Base-by-base conservation (phyloP, 2,888 invertebrate species). In the Caenorhabditis doughertyi region DNA sequence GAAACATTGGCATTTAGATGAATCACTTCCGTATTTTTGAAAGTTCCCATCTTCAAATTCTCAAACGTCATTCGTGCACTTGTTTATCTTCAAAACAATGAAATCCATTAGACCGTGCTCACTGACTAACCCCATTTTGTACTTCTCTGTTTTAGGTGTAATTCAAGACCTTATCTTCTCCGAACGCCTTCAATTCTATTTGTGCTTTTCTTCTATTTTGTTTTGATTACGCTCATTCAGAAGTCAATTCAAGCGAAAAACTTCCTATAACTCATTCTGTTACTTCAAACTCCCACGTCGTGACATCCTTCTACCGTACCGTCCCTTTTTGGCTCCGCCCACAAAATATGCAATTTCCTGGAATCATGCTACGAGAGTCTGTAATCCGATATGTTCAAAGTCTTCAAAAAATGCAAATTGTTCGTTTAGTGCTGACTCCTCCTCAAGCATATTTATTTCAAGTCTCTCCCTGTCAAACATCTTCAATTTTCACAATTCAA, bases 321-420 rank as follows among this genome's bases (percentile, higher is more conserved):
- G 55, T 47, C 49, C 13, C 21, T 13, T 18, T 1, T 23, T 49
- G 39, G 13, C 72, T 53, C 65, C 72, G 58, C 72, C 65, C 62
- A n/a, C 39, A 13, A 56, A 58, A 76, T 76, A 60, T 49, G 76
- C 76, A 76, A 76, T 76, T 76, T 76, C 76, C 76, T 55, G 76
- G 35, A 65, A 51, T 65, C 51, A 32, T 44, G 44, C 32, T 49
- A 49, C 64, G 44, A 18, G n/a, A 53, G 4, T 35, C 18, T 67
- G 76, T 60, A 68, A 76, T 76, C 51, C 35, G 76, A 76, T 67
- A 76, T 42, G 65, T 58, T 67, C n/a, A 9, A 72, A 72, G 72
- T 62, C 44, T 64, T 74, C 67, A 35, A 65, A 68, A 68, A 65
- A 72, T 79, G 68, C 72, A 79, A 70, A 71, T 72, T 70, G 72